phyloP scores from a whole-genome alignment of 2,797 vertebrate species.

The Coluber constrictor region DNA sequence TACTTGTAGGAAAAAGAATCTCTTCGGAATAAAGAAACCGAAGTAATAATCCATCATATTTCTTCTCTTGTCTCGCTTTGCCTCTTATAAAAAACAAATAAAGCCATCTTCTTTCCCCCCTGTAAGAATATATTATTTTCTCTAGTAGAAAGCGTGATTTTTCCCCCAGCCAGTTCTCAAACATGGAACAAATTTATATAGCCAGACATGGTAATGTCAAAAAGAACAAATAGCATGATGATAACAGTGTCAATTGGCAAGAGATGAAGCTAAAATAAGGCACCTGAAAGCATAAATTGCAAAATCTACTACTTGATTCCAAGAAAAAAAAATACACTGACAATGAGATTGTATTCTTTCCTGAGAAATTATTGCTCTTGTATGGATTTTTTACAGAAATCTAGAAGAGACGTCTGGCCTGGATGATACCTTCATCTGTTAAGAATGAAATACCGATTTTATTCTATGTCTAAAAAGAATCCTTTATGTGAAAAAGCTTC shows the following conservation, averaged over 20 bases:
- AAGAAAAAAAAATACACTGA: neutral
- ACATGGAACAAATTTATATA: neutral
- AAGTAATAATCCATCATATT: slow-evolving; percentile 13
- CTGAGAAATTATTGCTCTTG: neutral
- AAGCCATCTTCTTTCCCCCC: rapidly evolving
- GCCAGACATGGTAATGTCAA: neutral
- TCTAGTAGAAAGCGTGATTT: neutral
- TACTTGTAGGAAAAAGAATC: slow-evolving; percentile 36
- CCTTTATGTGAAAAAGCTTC: neutral
- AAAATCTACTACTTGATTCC: neutral
- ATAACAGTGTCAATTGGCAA: neutral
- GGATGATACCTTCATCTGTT: neutral
- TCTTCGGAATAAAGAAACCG: slow-evolving; percentile 33
- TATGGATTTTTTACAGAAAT: neutral
- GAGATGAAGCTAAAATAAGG: neutral
- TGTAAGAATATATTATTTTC: neutral
- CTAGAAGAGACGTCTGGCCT: neutral
- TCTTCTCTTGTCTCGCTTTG: neutral
- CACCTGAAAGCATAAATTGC: neutral
- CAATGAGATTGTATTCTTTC: neutral
- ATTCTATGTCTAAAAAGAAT: neutral
- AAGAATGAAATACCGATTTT: neutral
- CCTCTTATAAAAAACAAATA: neutral
- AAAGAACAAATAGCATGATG: neutral
- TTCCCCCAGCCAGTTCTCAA: neutral